Base-by-base conservation (phyloP, 64 coral and sea anemone genomes). In the Montipora cactus region DNA sequence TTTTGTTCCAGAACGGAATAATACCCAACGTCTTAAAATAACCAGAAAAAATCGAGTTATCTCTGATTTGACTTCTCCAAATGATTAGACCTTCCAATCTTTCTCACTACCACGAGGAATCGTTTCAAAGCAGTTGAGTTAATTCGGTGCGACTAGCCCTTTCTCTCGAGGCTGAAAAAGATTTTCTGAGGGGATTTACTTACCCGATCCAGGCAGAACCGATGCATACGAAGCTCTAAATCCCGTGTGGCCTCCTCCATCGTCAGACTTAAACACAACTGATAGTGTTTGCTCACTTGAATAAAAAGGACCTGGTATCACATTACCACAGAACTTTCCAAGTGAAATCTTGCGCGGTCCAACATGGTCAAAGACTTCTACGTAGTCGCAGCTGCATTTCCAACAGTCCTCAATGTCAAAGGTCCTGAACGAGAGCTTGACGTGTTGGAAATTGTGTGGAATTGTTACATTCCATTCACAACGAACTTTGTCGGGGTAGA, bases 261-360 rank as follows among this genome's bases (percentile, higher is more conserved):
- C 45, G 79, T 93, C 92, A 6, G 92, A 88, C 4, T 28, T 79
- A 49, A 93, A 93, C 21, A 88, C 84, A 25, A 93, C 76, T 28
- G 18, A 18, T 20, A 93, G 19, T 1, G 52, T 44, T 14, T 68
- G 76, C 16, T 87, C 3, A 37, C 75, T 93, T 2, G 92, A 93
- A 88, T 67, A 93, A 12, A 93, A 52, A 67, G 84, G 62, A 1
- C 85, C 69, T 14, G 92, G 92, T 23, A 59, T 69, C 2, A 70
- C 55, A 16, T 23, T 71, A 1, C 92, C 92, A 13, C 92, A 93
- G 28, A 69, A 93, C 45, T 70, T 87, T 67, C 83, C 92, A 44
- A 93, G 16, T 22, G 77, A 80, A 14, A 46, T 93, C 3, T 59
- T 19, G n/a, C 49, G 74, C 15, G 69, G 7, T 81, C 87, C 74